Conservation (phyloP, 2,888 invertebrate genomes). For the Acanthoscelides obtectus region DNA sequence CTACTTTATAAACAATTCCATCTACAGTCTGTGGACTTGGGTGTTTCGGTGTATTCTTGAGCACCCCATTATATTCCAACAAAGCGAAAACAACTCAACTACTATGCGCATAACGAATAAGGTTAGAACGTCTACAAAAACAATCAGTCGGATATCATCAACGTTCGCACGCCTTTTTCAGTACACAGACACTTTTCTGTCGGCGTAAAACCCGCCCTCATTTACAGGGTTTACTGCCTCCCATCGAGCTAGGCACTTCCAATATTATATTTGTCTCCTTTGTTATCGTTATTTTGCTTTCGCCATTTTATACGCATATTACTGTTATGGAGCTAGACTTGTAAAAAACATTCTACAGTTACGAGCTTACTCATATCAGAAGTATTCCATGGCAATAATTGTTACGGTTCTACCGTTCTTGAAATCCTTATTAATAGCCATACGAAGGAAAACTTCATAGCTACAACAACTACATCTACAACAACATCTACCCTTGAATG, state of each 20-base stretch:
- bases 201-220: not conserved
- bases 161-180: not conserved
- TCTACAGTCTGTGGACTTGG: no score
- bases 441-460: no score
- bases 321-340: not conserved
- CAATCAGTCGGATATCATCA: not conserved
- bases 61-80: not conserved
- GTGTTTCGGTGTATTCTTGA: not conserved
- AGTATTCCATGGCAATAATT: no score
- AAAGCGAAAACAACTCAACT: not conserved
- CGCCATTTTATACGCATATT: not conserved
- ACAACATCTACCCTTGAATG: no score
- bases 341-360: not conserved
- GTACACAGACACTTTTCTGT: not conserved
- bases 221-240: not conserved
- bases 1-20: no score
- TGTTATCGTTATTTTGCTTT: not conserved
- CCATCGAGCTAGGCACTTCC: not conserved
- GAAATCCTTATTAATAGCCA: no score
- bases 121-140: not conserved
- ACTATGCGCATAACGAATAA: not conserved
- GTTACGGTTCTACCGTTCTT: no score
- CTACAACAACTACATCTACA: no score
- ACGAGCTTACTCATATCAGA: no score
- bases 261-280: not conserved